phyloP scores from a whole-genome alignment of 2,888 invertebrate species.

The Synergus itoensis region DNA sequence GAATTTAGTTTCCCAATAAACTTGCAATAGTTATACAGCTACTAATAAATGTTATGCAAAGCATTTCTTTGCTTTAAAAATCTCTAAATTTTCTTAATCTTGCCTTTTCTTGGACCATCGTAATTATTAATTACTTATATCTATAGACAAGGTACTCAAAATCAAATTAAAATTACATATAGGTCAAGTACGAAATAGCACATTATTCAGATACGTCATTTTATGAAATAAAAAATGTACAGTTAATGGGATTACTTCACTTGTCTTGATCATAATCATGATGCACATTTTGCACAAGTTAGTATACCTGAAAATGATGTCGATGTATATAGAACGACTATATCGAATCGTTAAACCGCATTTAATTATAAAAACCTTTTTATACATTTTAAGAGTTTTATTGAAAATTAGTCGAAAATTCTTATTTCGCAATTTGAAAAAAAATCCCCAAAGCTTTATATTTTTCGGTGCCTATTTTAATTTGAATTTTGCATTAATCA shows the following conservation, averaged over 20 bases:
- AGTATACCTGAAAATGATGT: slow-evolving; percentile 14
- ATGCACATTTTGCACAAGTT: slow-evolving; percentile 7
- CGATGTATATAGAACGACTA: background rate
- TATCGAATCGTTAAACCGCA: background rate
- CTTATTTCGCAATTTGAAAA: background rate
- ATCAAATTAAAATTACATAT: background rate
- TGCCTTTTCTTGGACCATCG: too few relatives aligned
- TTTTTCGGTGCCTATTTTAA: background rate
- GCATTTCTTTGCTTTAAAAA: too few relatives aligned
- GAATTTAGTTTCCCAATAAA: background rate
- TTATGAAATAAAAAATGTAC: background rate
- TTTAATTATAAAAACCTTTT: background rate
- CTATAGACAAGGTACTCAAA: background rate
- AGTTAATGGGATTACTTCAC: slow-evolving; percentile 13
- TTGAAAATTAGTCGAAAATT: too few relatives aligned
- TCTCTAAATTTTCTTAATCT: too few relatives aligned
- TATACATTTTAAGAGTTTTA: too few relatives aligned
- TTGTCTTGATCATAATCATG: slow-evolving; percentile 7
- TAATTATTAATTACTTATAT: too few relatives aligned
- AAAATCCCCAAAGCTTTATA: too few relatives aligned
- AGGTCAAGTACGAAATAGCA: background rate
- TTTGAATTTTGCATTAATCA: background rate
- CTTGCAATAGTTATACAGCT: background rate
- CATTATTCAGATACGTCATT: background rate
- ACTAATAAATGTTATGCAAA: too few relatives aligned